Evolutionary conservation across 1,140 invertebrate species (phyloP).

Genomic region (Trypoxylus dichotomus): DNA sequence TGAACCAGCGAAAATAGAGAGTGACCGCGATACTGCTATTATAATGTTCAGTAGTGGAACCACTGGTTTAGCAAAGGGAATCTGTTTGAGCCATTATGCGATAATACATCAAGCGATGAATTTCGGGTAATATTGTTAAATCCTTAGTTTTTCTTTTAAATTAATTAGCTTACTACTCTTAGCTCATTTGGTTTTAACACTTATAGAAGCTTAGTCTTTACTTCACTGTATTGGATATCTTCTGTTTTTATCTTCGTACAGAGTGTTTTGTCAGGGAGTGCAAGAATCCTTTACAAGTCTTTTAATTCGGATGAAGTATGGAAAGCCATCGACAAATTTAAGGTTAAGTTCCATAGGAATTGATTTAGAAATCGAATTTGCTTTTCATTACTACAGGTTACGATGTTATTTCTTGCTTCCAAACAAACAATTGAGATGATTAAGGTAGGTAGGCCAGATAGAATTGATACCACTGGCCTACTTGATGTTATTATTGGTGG

Average conservation of each 20-base stretch:
- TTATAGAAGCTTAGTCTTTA: slow-evolving; percentile 48
- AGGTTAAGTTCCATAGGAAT: not conserved
- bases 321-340: slow-evolving; percentile 50
- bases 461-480: slow-evolving; percentile 43
- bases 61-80: slow-evolving; percentile 43
- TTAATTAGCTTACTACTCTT: not conserved
- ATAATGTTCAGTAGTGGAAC: slow-evolving; percentile 45
- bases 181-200: slow-evolving; percentile 36
- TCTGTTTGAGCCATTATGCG: slow-evolving; percentile 39
- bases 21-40: slow-evolving; percentile 35
- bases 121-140: not conserved
- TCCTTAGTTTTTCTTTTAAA: not conserved
- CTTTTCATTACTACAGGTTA: not conserved
- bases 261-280: slow-evolving; percentile 39
- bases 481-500: slow-evolving; percentile 40
- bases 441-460: slow-evolving; percentile 40
- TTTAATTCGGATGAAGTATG: slow-evolving; percentile 45
- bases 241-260: slow-evolving; percentile 31
- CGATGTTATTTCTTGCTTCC: slow-evolving; percentile 27
- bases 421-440: slow-evolving; percentile 26
- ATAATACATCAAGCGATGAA: not conserved
- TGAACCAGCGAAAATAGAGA: slow-evolving; percentile 24
- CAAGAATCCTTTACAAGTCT: slow-evolving; percentile 45
- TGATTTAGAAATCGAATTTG: slow-evolving; percentile 36
- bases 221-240: slow-evolving; percentile 33